Conservation (phyloP, 1,140 invertebrate genomes). For the Cydia fagiglandana region DNA sequence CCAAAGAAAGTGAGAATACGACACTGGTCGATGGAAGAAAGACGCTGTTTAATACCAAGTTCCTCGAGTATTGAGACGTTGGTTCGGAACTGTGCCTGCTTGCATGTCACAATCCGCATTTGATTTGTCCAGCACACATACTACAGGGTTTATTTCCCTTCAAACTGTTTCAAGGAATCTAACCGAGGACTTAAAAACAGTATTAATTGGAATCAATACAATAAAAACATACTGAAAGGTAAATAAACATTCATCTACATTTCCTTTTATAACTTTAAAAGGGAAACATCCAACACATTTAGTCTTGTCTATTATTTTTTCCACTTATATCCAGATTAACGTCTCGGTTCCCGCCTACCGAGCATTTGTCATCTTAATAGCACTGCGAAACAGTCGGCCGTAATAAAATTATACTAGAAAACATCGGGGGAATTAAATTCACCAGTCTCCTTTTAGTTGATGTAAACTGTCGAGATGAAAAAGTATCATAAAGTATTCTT, state of each 20-base stretch:
- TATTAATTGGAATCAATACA: no score
- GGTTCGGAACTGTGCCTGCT: no score
- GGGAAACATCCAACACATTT: not conserved
- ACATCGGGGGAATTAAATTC: slow-evolving; percentile 22
- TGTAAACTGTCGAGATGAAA: not conserved
- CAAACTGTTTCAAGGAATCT: no score
- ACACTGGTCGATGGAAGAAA: no score
- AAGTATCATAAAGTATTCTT: not conserved
- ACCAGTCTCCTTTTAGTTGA: slow-evolving; percentile 15
- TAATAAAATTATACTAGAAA: slow-evolving; percentile 28
- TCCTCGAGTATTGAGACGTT: no score
- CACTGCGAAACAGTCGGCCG: slow-evolving; percentile 23
- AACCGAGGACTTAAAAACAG: no score
- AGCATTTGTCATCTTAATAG: slow-evolving; percentile 29
- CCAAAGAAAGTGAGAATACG: no score
- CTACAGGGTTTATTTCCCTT: no score
- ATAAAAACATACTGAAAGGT: no score
- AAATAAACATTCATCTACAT: not conserved
- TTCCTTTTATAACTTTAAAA: not conserved
- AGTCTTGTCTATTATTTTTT: slow-evolving; percentile 13
- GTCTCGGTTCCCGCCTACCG: slow-evolving; percentile 17
- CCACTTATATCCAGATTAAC: slow-evolving; percentile 17
- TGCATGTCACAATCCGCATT: no score
- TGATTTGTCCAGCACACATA: no score
- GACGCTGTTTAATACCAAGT: no score